Evolutionary conservation across 2,113 vertebrate species (phyloP).

Genomic region (Miniopterus natalensis): DNA sequence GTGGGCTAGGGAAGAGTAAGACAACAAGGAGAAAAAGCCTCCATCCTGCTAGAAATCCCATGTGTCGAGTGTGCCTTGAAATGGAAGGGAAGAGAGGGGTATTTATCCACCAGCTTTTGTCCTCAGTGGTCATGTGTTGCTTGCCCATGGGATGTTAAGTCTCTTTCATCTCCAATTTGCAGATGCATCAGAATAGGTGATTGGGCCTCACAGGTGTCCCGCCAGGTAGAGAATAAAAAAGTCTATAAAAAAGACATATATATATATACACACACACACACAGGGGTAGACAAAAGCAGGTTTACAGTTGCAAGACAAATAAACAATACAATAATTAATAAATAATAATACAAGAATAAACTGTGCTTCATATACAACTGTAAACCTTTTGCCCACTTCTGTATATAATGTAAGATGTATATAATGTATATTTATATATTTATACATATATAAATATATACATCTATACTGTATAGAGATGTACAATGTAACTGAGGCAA

Average conservation of each 20-base stretch:
- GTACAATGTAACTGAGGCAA: neutral
- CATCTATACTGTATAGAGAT: neutral
- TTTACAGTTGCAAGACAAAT: neutral
- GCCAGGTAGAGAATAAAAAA: neutral
- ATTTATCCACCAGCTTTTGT: neutral
- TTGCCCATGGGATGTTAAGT: neutral
- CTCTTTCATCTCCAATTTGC: neutral
- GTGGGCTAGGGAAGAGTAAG: neutral
- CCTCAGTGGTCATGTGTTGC: no score
- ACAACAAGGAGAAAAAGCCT: neutral
- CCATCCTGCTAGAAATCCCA: neutral
- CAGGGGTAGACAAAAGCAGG: neutral
- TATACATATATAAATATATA: neutral
- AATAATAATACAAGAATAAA: neutral
- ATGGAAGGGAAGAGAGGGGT: neutral
- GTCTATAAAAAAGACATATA: neutral
- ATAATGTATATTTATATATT: neutral
- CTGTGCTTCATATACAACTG: neutral
- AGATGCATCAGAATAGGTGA: neutral
- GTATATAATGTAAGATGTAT: neutral
- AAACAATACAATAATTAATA: neutral
- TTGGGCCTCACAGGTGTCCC: neutral
- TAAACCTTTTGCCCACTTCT: neutral
- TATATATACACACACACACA: neutral
- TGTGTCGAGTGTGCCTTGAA: neutral